phyloP scores from a whole-genome alignment of 2,113 vertebrate genomes.

The Tetrao urogallus region DNA sequence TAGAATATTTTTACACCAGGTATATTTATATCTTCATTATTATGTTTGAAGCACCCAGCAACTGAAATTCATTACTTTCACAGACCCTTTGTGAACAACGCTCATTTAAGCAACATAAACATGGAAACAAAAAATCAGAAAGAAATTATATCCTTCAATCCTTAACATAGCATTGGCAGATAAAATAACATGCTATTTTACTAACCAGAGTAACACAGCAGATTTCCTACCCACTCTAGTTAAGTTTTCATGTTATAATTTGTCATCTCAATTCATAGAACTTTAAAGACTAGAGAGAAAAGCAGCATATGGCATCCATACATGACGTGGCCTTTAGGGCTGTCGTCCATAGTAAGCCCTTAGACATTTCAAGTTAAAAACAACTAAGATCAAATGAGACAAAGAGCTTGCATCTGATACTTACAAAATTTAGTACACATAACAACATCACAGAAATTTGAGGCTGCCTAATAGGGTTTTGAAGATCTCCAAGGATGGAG shows the following conservation, averaged over 20 bases:
- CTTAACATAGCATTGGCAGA: background rate
- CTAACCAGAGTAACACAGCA: background rate
- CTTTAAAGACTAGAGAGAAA: background rate
- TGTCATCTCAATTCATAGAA: background rate
- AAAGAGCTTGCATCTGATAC: background rate
- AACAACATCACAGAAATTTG: background rate
- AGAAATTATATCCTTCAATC: background rate
- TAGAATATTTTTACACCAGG: background rate
- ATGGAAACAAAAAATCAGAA: background rate
- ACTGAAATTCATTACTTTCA: background rate
- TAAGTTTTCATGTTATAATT: background rate
- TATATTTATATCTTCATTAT: background rate
- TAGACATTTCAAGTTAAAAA: background rate
- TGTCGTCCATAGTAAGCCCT: background rate
- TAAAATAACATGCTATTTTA: background rate
- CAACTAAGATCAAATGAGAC: background rate
- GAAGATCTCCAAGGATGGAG: background rate
- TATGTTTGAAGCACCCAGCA: background rate
- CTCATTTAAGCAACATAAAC: background rate
- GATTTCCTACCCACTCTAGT: background rate
- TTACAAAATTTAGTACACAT: background rate
- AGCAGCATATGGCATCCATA: background rate
- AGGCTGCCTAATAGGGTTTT: background rate
- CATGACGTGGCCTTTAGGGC: background rate
- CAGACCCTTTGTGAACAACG: background rate